Conservation (phyloP, 37 sponge, comb jelly and placozoan genomes). For the Crambe crambe region DNA sequence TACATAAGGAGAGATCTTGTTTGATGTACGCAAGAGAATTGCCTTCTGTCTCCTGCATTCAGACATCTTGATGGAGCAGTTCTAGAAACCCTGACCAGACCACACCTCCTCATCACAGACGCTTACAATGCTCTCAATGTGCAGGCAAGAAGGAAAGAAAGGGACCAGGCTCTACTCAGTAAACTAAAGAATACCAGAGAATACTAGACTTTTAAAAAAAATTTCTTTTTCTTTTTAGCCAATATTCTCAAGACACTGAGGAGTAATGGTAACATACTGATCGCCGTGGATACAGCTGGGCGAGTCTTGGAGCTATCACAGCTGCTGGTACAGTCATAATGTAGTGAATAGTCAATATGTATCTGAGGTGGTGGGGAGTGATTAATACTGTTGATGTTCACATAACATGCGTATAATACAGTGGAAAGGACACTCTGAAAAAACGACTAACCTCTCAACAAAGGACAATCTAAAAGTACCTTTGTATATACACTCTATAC, state of each 20-base stretch:
- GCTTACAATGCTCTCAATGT: constrained; percentile 89
- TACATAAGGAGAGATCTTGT: background rate
- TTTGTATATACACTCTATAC: no score
- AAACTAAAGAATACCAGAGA: constrained; percentile 10
- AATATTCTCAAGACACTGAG: constrained; percentile 91
- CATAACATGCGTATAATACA: no score
- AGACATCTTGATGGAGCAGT: constrained; percentile 97
- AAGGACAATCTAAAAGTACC: no score
- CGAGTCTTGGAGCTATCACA: constrained; percentile 96
- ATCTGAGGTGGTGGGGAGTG: no score
- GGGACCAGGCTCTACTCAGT: constrained; percentile 95
- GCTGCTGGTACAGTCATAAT: constrained; percentile 73
- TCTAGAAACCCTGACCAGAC: constrained; percentile 84
- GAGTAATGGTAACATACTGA: constrained; percentile 89
- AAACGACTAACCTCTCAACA: no score
- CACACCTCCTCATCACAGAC: constrained; percentile 95
- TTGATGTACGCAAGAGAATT: background rate
- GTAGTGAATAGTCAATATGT: no score
- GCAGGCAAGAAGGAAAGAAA: constrained; percentile 90
- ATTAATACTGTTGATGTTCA: no score
- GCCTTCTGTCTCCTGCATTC: background rate
- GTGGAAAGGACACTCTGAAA: no score
- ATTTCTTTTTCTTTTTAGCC: constrained; percentile 27
- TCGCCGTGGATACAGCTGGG: constrained; percentile 98
- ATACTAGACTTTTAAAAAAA: background rate